Evolutionary conservation across 2,888 invertebrate genomes (phyloP).

Genomic region (Elmis aenea): DNA sequence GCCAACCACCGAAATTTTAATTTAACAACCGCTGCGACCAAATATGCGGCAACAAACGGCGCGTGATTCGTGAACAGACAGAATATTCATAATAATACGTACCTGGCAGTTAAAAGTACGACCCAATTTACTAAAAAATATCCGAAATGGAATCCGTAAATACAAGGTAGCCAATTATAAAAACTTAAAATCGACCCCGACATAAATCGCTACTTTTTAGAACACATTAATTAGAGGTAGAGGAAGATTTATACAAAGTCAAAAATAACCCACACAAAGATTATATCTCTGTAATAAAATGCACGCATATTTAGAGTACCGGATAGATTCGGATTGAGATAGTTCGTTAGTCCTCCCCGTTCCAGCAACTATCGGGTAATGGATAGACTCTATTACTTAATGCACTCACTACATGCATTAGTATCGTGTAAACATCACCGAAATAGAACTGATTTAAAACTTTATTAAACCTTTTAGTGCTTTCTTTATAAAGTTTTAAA

Average conservation of each 20-base stretch:
- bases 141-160: slow-evolving; percentile 19
- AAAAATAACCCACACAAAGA: slow-evolving; percentile 46
- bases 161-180: slow-evolving; percentile 35
- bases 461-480: slow-evolving; percentile 12
- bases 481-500: slow-evolving; percentile 6
- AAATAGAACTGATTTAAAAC: slow-evolving; percentile 29
- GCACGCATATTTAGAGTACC: slow-evolving; percentile 43
- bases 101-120: no score
- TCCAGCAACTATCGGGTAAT: slow-evolving; percentile 28
- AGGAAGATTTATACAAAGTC: slow-evolving; percentile 45
- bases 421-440: slow-evolving; percentile 32
- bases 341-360: no score
- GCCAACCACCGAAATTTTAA: no score
- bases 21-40: no score
- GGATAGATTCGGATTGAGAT: slow-evolving; percentile 30
- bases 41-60: no score
- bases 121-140: slow-evolving; percentile 16
- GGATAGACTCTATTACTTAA: slow-evolving; percentile 39
- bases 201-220: slow-evolving; percentile 29
- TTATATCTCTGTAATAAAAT: slow-evolving; percentile 46
- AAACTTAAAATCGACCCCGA: slow-evolving; percentile 29
- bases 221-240: slow-evolving; percentile 45
- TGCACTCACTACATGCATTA: slow-evolving; percentile 28
- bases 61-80: no score
- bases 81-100: no score